Base-by-base conservation (phyloP, 2,888 invertebrate species). In the Cantharis flavilabris region DNA sequence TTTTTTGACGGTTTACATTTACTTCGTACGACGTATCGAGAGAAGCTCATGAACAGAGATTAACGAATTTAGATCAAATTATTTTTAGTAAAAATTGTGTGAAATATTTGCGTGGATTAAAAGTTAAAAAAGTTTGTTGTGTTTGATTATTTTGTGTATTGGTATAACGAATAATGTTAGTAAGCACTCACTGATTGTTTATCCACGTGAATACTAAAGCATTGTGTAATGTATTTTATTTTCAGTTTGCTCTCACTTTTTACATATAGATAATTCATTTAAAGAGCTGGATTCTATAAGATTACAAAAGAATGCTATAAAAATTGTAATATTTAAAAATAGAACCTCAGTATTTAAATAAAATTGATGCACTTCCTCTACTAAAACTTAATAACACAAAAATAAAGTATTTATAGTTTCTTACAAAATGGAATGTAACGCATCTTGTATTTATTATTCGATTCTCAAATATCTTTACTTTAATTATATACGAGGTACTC, bases 281-380 rank as follows among this genome's bases (percentile, higher is more conserved):
- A 9, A n/a, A 67, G 7, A 23, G 26, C n/a, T 67, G 7, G n/a
- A n/a, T 11, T 67, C 65, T 67, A 67, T 67, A 23, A 13, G 26
- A 67, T 20, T 26, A 67, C 20, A 67, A 67, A 26, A 67, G 65
- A 67, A 67, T 67, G 65, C 65, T 67, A 67, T 67, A 67, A 67
- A 67, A 67, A 67, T 23, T 67, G 20, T 23, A 67, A n/a, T 67
- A 23, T 67, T 67, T 67, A 67, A 67, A 67, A 67, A 67, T 67
- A 67, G 65, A 67, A 23, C 9, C 23, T 13, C n/a, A 20, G 13
- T n/a, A n/a, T 20, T 67, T 67, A 67, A 67, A 67, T 67, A 67
- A 67, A 67, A 67, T 67, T 67, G 23, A 67, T 67, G 65, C 65
- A 67, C 65, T 67, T 67, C 65, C 65, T 67, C 65, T 67, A 67